These are phyloP conservation scores for Cremastinae sp. DNA, from an alignment of 2,888 invertebrate genomes.

Conservation along the genomic window DNA sequence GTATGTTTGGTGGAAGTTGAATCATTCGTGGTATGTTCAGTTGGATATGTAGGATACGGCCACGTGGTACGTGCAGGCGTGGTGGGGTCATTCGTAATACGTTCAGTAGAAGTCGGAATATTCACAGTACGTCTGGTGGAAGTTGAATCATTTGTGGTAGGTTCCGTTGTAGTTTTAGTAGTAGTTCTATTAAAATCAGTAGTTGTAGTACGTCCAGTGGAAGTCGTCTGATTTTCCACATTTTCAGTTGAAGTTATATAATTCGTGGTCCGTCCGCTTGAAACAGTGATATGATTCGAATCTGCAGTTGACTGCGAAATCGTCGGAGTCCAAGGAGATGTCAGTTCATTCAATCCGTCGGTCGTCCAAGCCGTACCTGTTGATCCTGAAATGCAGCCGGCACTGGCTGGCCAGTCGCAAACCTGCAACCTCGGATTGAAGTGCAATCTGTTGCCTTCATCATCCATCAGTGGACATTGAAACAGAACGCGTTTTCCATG, in stretches of 20 bases:
- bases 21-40: no score
- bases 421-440: constrained; percentile 55
- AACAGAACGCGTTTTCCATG: constrained; percentile 43
- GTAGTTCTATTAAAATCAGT: no score
- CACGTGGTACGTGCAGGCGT: no score
- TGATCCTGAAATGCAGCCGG: constrained; percentile 51
- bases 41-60: no score
- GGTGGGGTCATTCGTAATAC: no score
- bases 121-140: no score
- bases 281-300: no score
- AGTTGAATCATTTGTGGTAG: not conserved
- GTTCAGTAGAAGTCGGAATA: not conserved
- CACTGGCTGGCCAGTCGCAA: constrained; percentile 64
- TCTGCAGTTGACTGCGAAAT: not conserved
- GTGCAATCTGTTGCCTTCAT: constrained; percentile 48
- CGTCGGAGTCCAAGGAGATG: not conserved
- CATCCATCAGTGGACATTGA: constrained; percentile 59
- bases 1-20: constrained; percentile 5
- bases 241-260: no score
- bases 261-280: no score
- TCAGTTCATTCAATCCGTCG: not conserved
- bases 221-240: no score
- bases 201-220: no score
- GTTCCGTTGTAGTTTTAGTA: no score
- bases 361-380: constrained; percentile 10